Evolutionary conservation across 1,140 invertebrate genomes (phyloP), one percentile per base, ranked within the genome.

Genomic region (Saccostrea echinata): DNA sequence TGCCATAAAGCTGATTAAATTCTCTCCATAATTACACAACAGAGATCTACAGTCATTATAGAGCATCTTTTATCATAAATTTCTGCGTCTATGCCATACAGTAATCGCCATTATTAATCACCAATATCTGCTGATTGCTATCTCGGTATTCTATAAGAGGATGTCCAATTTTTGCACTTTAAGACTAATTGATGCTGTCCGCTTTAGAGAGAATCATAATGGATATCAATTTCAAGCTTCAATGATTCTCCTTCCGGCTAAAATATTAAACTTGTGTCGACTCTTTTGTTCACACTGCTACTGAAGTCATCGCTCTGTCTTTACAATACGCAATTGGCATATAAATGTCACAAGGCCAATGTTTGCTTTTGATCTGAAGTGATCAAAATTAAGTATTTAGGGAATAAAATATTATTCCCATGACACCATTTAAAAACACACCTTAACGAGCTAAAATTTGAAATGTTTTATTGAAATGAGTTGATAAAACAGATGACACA

Each of bases 161-260:
- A 76, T 76, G 68, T 76, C 68, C 68, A 76, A 76, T 76, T 76
- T 64, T 76, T 76, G 68, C 16, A 76, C 68, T 76, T 76, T 76
- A 76, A 76, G 27, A 33, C 68, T 30, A 33, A 76, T 30, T 76
- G 68, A 76, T 4, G 8, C 68, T 71, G 68, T 27, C 30, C 68
- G 24, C 68, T 76, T 76, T 76, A 27, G 68, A 76, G 68, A 27
- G 68, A 76, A 9, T 30, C 68, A 13, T 76, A 30, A 76, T 76
- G 68, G 68, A 76, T 76, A 27, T 76, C 68, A 30, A 76, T 76
- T 76, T 76, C 68, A 76, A 3, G 16, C 68, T 76, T 76, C 68
- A 76, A 3, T 76, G 68, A 27, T 33, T 76, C 27, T 33, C 24
- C 68, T 18, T 76, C 68, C 68, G 68, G 68, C 24, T 76, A 30